Evolutionary conservation across 2,113 vertebrate genomes (phyloP).

Genomic region (Gadus macrocephalus): DNA sequence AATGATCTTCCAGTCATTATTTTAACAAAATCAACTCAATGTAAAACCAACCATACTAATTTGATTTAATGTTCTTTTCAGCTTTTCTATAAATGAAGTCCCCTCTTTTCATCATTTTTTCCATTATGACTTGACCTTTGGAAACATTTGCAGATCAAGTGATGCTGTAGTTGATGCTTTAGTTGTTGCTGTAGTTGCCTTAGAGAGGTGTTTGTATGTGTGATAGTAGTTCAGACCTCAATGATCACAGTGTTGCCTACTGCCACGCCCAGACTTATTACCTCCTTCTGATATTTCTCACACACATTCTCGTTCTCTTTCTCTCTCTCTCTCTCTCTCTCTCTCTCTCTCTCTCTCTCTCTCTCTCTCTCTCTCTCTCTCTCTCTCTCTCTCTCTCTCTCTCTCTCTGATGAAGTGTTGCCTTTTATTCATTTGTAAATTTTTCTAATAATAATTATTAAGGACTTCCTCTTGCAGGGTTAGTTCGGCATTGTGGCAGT

Average conservation of each 20-base stretch:
- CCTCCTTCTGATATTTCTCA: background rate
- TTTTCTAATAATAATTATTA: conserved; percentile 30
- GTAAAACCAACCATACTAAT: too few species aligned
- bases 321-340: background rate
- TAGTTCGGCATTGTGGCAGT: conserved; percentile 33
- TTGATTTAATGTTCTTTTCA: too few species aligned
- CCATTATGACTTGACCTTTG: too few species aligned
- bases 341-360: background rate
- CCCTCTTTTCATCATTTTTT: too few species aligned
- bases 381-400: background rate
- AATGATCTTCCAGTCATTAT: too few species aligned
- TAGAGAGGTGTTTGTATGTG: background rate
- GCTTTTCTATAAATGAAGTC: too few species aligned
- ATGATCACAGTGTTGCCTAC: conserved; percentile 6
- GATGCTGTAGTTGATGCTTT: too few species aligned
- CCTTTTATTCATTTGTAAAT: background rate
- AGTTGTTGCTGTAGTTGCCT: too few species aligned
- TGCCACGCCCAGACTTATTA: conserved; percentile 20
- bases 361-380: background rate
- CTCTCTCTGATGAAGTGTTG: background rate
- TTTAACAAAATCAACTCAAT: too few species aligned
- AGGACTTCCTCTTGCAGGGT: conserved; percentile 45
- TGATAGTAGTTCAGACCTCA: background rate
- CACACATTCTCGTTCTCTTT: background rate
- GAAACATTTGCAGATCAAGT: too few species aligned